These are phyloP conservation scores for Leptodactylus fallax DNA, from an alignment of 2,797 vertebrate species.

Conservation along the genomic window DNA sequence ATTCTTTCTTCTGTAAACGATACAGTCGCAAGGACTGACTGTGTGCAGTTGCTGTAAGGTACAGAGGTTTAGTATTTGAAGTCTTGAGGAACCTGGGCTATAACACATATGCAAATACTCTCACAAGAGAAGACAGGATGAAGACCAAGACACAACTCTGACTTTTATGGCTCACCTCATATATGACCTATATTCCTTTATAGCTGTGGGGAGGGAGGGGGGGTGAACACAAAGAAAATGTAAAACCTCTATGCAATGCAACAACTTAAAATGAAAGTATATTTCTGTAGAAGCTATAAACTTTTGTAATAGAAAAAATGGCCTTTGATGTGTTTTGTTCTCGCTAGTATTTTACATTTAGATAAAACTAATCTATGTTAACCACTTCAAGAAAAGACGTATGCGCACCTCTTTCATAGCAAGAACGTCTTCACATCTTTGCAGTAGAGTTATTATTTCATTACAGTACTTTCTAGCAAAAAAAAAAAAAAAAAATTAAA, in stretches of 20 bases:
- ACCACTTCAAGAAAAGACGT: constrained; percentile 41
- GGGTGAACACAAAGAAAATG: constrained; percentile 21
- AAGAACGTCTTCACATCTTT: neutral
- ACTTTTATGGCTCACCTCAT: constrained; percentile 45
- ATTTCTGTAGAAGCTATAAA: constrained; percentile 37
- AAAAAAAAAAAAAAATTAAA: no score
- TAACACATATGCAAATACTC: constrained; percentile 38
- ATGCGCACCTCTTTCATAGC: neutral
- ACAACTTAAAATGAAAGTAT: constrained; percentile 42
- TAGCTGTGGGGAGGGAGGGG: neutral
- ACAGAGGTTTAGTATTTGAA: neutral
- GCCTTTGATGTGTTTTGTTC: constrained; percentile 51
- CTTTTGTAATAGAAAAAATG: constrained; percentile 11
- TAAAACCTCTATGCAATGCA: constrained; percentile 32
- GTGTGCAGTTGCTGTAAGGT: neutral
- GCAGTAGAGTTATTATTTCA: no score
- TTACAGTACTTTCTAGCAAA: neutral
- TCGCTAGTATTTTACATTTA: constrained; percentile 29
- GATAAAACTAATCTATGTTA: constrained; percentile 26
- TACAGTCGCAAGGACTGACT: constrained; percentile 10
- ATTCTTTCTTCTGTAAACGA: neutral
- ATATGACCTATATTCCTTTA: constrained; percentile 56
- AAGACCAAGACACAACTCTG: constrained; percentile 33
- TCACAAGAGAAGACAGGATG: constrained; percentile 37
- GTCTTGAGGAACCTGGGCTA: neutral